phyloP scores from a whole-genome alignment of 2,113 vertebrate genomes.

The Catharus minimus region DNA sequence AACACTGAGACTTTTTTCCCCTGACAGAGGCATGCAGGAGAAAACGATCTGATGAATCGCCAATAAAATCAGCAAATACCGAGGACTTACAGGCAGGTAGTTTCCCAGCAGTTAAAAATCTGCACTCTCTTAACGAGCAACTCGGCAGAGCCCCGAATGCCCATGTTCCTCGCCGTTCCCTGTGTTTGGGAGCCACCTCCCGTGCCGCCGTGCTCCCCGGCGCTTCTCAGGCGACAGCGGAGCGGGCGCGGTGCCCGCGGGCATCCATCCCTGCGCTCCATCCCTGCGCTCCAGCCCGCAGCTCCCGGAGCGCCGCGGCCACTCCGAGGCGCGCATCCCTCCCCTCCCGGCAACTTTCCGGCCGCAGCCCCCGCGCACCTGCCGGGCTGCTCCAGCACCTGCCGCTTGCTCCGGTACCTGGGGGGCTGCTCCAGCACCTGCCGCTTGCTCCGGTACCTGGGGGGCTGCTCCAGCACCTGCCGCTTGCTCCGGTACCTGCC shows the following conservation, averaged over 20 bases:
- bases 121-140: background rate
- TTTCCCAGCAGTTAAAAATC: background rate
- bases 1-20: background rate
- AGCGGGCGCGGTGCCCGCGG: background rate
- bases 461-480: too few species aligned
- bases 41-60: background rate
- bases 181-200: background rate
- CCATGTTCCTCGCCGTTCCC: background rate
- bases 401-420: background rate
- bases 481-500: too few species aligned
- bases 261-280: background rate
- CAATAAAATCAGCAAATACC: background rate
- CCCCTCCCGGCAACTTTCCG: background rate
- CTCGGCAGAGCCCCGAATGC: background rate
- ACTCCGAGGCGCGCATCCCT: background rate
- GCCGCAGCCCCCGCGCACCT: background rate
- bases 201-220: background rate
- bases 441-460: too few species aligned
- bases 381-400: too few species aligned
- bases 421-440: too few species aligned
- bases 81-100: background rate
- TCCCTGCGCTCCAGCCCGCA: too few species aligned
- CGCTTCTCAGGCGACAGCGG: rapidly evolving
- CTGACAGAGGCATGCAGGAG: background rate
- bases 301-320: background rate